phyloP scores from a whole-genome alignment of 2,797 vertebrate species.

The Sciaenops ocellatus region DNA sequence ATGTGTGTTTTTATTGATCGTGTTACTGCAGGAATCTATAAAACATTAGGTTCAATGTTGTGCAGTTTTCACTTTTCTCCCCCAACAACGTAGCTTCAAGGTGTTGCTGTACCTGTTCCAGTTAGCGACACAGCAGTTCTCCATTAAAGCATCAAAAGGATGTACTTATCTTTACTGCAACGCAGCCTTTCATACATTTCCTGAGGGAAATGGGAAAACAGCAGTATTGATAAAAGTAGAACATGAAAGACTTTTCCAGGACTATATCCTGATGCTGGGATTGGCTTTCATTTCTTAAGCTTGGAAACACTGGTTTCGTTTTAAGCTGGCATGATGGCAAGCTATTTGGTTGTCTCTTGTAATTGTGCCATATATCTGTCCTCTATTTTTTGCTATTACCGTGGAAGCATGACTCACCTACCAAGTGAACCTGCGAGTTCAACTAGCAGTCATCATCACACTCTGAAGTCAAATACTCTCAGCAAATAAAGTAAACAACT shows the following conservation, averaged over 20 bases:
- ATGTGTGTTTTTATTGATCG: neutral
- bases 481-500: conserved; percentile 82
- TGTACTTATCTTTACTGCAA: conserved; percentile 44
- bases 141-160: conserved; percentile 55
- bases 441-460: conserved; percentile 8
- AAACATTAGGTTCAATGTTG: conserved; percentile 16
- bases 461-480: conserved; percentile 56
- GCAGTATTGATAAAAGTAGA: conserved; percentile 45
- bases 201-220: conserved; percentile 38
- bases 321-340: neutral
- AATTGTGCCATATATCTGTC: neutral
- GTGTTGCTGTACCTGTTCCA: conserved; percentile 22
- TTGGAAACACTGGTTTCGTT: neutral
- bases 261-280: conserved; percentile 16
- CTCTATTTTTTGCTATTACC: neutral
- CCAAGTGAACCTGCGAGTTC: neutral
- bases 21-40: conserved; percentile 6
- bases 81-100: conserved; percentile 35
- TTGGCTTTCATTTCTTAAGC: conserved; percentile 21
- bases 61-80: conserved; percentile 6
- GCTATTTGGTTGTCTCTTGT: neutral
- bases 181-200: conserved; percentile 47
- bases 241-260: conserved; percentile 51
- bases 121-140: conserved; percentile 31
- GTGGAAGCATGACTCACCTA: neutral